phyloP scores from a whole-genome alignment of 2,888 invertebrate genomes.

The Rhamnusium bicolor region DNA sequence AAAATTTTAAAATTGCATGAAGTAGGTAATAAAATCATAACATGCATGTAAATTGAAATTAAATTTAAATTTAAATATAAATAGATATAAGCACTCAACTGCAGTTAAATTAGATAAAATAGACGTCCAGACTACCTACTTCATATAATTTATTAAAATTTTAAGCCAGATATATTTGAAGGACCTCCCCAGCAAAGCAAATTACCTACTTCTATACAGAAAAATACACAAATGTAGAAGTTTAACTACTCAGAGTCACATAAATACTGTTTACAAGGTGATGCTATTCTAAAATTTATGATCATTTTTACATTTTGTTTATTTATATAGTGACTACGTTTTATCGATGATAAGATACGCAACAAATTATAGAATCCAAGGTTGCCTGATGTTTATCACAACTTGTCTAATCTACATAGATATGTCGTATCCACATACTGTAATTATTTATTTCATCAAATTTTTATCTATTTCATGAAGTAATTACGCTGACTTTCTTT shows the following conservation, averaged over 20 bases:
- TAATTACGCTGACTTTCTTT: no score
- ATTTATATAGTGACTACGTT: not conserved
- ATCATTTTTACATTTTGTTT: constrained; percentile 1
- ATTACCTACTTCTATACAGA: not conserved
- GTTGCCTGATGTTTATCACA: no score
- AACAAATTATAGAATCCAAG: no score
- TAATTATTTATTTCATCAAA: no score
- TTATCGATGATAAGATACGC: no score
- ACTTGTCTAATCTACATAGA: no score
- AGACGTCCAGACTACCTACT: not conserved
- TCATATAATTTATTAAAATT: not conserved
- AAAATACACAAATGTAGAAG: not conserved
- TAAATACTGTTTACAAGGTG: not conserved
- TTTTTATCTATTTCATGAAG: no score
- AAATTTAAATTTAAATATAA: not conserved
- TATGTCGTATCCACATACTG: no score
- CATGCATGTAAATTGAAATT: not conserved
- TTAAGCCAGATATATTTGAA: not conserved
- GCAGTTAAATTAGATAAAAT: not conserved
- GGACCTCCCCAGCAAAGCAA: not conserved
- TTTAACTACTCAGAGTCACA: not conserved
- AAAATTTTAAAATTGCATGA: no score
- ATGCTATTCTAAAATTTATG: not conserved
- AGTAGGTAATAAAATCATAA: no score
- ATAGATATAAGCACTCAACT: not conserved